Evolutionary conservation across 2,888 invertebrate genomes (phyloP), one percentile per base, ranked within the genome.

Genomic region (Amblyjoppa fuscipennis): DNA sequence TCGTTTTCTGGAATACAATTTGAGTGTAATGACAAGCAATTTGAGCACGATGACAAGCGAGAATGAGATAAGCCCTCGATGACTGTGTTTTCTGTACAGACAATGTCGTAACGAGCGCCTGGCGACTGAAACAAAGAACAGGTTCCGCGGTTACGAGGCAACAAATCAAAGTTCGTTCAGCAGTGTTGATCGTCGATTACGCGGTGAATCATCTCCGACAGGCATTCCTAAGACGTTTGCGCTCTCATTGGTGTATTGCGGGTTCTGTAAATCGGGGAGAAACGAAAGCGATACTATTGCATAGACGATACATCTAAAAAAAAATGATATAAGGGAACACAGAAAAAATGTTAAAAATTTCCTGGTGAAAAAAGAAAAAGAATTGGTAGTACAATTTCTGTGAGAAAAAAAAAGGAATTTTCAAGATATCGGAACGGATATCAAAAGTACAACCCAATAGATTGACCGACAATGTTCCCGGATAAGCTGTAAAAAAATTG

Each of bases 131-230:
- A 76, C 84, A 84, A 84, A 80, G 71, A 66, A 20, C 11, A 80
- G 20, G 61, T 56, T 51, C 25, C 64, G 53, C 64, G 77, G n/a
- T 81, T 59, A 77, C 80, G 76, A 76, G 38, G 51, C 81, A 25
- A 77, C 68, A 77, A 84, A 81, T 59, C 81, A 84, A 84, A 81
- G 84, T 71, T 84, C 84, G 83, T 70, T 79, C 78, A 64, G 56
- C 75, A 16, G 0, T 25, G 61, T 77, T 68, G n/a, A 61, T 77
- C 73, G 77, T 80, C 77, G 66, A n/a, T 31, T 13, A 56, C 68
- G 81, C 41, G 16, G 49, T 77, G 80, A 81, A 74, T 84, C 81
- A 81, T 77, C 66, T n/a, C 59, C 6, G 20, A 28, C 6, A 34
- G 61, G n/a, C 13, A 31, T 61, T 25, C 31, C 61, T 3, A 31